A percentile compares a stretch with the other conserved stretches of the same genome.
These are phyloP conservation scores for Varroa destructor DNA, from an alignment of 1,140 invertebrate genomes.

Conservation along the genomic window DNA sequence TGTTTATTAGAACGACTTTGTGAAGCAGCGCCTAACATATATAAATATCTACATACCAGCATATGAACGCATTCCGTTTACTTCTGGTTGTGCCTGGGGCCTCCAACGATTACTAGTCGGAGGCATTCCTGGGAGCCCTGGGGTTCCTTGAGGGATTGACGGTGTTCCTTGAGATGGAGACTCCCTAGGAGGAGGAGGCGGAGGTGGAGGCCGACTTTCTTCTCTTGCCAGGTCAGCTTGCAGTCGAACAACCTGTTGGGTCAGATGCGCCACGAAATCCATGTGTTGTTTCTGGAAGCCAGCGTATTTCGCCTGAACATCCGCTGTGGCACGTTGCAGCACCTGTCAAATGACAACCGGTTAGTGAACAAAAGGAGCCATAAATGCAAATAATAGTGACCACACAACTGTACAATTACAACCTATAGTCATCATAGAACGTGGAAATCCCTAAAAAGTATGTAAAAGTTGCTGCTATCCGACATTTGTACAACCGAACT, in stretches of 20 bases:
- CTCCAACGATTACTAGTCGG: conserved; percentile 33
- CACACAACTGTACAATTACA: too few relatives aligned
- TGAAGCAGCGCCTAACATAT: neutral
- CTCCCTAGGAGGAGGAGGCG: conserved; percentile 49
- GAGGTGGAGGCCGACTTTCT: neutral
- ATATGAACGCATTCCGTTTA: conserved; percentile 16
- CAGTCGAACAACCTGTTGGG: conserved; percentile 57
- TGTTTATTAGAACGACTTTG: too few relatives aligned
- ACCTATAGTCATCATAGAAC: too few relatives aligned
- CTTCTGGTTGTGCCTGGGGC: neutral
- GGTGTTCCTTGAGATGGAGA: conserved; percentile 44
- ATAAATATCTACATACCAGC: neutral
- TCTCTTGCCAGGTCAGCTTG: conserved; percentile 44
- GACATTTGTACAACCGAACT: neutral
- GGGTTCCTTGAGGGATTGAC: conserved; percentile 29
- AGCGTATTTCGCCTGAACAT: conserved; percentile 52
- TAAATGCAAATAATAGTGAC: too few relatives aligned
- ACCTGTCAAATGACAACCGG: conserved; percentile 50
- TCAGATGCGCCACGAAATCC: conserved; percentile 77
- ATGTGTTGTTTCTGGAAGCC: conserved; percentile 80
- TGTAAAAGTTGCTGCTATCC: too few relatives aligned
- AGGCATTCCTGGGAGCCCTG: conserved; percentile 37
- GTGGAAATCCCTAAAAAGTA: too few relatives aligned
- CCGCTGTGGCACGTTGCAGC: conserved; percentile 50
- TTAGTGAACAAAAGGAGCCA: conserved; percentile 50